Evolutionary conservation across 2,888 invertebrate genomes (phyloP), one percentile per base, ranked within the genome.

Genomic region (Branchipolynoe longqiensis): DNA sequence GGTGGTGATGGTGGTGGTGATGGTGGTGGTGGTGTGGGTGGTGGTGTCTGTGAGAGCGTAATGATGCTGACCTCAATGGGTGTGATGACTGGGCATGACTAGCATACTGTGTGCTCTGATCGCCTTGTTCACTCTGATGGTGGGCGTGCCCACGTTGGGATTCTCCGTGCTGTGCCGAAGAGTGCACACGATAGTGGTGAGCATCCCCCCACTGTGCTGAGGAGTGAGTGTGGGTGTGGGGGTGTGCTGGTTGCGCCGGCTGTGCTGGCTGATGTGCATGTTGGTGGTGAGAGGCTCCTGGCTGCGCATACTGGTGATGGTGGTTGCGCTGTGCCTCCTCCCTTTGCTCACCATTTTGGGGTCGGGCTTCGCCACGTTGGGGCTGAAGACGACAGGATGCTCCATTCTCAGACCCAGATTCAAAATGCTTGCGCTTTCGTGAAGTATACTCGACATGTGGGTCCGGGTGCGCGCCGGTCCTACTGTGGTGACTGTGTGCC

Each of bases 11-110:
- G 28, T n/a, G 41, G 48, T 48, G 54, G 78, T 48, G 40, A 12
- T 41, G 78, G 12, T 14, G 41, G 28, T 78, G 78, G 78, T 78
- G 78, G 78, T 78, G 40, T 14, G 41, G 78, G n/a, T 48, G 41
- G 31, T 74, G 38, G 74, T 62, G 62, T 18, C 12, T 8, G n/a
- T 78, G 54, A 3, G 25, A 33, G 18, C 54, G 78, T 41, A 18
- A 28, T 3, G 78, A 54, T 4, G n/a, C 31, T 3, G 22, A 48
- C 18, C 18, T 41, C 4, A 48, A 54, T 78, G 78, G 40, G 22
- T 38, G 12, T 25, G 74, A 78, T 48, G 78, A 33, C 78, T 54
- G 31, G 41, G 69, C 18, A 69, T 69, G 69, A 38, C 69, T 69
- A n/a, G 69, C 36, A 69, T 69, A 69, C 18, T 38, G 33, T 1